These are phyloP conservation scores for Elaphurus davidianus DNA, from an alignment of 2,113 vertebrate genomes.

Conservation along the genomic window DNA sequence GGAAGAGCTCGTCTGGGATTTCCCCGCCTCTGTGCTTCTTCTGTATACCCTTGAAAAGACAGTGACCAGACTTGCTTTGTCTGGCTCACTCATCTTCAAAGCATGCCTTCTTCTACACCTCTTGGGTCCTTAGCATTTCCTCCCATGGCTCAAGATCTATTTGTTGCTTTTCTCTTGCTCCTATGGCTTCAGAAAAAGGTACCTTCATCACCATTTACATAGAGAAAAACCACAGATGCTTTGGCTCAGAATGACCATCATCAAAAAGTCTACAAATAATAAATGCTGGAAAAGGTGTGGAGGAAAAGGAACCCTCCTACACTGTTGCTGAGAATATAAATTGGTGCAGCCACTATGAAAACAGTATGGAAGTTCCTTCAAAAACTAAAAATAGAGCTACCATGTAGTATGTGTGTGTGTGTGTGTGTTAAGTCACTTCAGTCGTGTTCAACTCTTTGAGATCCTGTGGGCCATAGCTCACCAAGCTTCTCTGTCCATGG, in stretches of 20 bases:
- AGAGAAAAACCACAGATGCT: not conserved
- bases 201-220: not conserved
- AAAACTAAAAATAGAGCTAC: not conserved
- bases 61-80: not conserved
- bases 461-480: not conserved
- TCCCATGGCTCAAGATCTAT: not conserved
- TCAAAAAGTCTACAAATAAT: not conserved
- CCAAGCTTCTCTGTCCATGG: not conserved
- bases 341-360: not conserved
- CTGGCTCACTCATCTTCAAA: not conserved
- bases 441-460: not conserved
- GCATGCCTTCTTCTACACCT: not conserved
- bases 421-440: not conserved
- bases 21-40: not conserved
- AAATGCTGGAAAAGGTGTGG: not conserved
- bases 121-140: not conserved
- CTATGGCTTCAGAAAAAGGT: not conserved
- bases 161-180: not conserved
- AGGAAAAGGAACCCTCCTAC: not conserved
- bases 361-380: not conserved
- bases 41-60: accelerated
- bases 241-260: not conserved
- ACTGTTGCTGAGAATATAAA: not conserved
- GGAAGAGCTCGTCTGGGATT: not conserved
- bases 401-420: not conserved